Percentiles rank a stretch among this genome's conserved stretches.
phyloP scores from a whole-genome alignment of 2,113 vertebrate genomes.

The Lagenorhynchus albirostris region DNA sequence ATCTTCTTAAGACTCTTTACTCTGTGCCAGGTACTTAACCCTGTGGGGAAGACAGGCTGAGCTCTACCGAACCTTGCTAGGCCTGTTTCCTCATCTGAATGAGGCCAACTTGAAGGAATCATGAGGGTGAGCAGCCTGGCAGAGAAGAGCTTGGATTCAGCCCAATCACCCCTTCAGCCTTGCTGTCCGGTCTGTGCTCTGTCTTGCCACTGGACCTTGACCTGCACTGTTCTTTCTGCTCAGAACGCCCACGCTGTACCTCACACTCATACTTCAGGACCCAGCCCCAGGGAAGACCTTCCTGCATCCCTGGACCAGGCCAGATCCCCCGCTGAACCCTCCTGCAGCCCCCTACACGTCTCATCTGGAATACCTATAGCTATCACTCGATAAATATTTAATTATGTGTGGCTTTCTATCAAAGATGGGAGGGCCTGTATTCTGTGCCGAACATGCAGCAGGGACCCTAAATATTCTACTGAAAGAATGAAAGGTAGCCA shows the following conservation, averaged over 20 bases:
- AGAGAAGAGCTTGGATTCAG: not conserved
- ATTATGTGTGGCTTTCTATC: not conserved
- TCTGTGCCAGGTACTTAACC: not conserved
- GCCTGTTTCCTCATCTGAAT: not conserved
- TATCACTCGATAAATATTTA: not conserved
- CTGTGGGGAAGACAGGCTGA: not conserved
- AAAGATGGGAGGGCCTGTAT: not conserved
- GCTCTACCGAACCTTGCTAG: not conserved
- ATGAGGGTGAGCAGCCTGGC: not conserved
- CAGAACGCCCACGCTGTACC: not conserved
- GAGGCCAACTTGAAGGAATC: not conserved
- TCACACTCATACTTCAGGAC: not conserved
- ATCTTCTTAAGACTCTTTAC: not conserved
- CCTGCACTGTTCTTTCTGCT: not conserved
- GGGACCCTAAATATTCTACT: not conserved
- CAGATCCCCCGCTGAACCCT: not conserved
- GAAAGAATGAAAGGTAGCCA: not conserved
- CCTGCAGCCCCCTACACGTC: not conserved
- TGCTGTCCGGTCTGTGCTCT: not conserved
- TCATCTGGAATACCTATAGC: not conserved
- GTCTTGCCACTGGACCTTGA: not conserved
- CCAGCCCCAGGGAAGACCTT: not conserved
- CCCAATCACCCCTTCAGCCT: no score
- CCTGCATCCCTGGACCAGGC: not conserved
- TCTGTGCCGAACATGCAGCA: not conserved